phyloP scores from a whole-genome alignment of 2,888 invertebrate genomes.

The Orchestes rusci region DNA sequence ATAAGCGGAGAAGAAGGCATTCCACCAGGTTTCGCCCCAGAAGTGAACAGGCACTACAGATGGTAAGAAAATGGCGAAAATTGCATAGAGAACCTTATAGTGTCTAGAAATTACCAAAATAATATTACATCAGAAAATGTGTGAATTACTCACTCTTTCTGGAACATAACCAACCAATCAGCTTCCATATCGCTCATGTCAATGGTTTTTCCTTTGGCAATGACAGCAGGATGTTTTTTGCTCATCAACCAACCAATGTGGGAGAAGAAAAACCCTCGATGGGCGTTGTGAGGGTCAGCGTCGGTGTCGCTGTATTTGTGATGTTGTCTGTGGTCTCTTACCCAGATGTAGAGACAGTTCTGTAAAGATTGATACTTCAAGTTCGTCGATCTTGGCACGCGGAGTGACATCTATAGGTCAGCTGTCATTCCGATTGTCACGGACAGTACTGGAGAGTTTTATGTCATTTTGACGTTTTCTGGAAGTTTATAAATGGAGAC shows the following conservation, averaged over 20 bases:
- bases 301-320: slow-evolving; percentile 71
- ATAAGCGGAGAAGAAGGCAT: slow-evolving; percentile 55
- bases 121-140: not conserved
- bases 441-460: not conserved
- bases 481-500: too few species aligned
- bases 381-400: too few species aligned
- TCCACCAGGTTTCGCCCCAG: slow-evolving; percentile 60
- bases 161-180: slow-evolving; percentile 67
- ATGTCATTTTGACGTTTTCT: not conserved
- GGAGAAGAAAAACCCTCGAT: slow-evolving; percentile 78
- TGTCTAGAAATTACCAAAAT: slow-evolving; percentile 45
- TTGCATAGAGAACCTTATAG: slow-evolving; percentile 53
- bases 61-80: slow-evolving; percentile 56
- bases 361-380: slow-evolving; percentile 36
- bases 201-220: slow-evolving; percentile 55
- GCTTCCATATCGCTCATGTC: slow-evolving; percentile 69
- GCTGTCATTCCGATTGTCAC: not conserved
- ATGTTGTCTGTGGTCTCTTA: slow-evolving; percentile 73
- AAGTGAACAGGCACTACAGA: slow-evolving; percentile 57
- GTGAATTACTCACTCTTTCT: slow-evolving; percentile 56
- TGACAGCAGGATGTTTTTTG: slow-evolving; percentile 71
- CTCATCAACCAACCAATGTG: slow-evolving; percentile 82
- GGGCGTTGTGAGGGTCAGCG: slow-evolving; percentile 74
- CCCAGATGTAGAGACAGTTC: slow-evolving; percentile 72
- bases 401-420: not conserved